A percentile compares a stretch with the other conserved stretches of the same genome.
Conservation (phyloP, 1,140 invertebrate genomes). For the Lethocerus indicus region DNA sequence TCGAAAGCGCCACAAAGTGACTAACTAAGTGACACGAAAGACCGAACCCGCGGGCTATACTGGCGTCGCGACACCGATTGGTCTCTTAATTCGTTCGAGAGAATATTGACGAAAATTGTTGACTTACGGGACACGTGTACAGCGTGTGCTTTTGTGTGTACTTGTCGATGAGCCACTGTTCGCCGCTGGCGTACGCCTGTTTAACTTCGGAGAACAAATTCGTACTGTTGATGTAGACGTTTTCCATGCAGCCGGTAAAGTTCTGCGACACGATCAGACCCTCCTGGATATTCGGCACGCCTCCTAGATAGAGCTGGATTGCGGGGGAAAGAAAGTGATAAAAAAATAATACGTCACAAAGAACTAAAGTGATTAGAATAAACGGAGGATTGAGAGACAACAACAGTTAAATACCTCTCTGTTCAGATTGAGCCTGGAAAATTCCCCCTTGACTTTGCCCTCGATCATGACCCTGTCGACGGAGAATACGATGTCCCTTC, state of each 20-base stretch:
- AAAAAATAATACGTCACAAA: too few species aligned
- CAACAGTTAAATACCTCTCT: slow-evolving; percentile 42
- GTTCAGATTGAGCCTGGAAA: slow-evolving; percentile 77
- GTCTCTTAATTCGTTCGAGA: too few species aligned
- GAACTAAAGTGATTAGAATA: too few species aligned
- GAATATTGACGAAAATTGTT: not conserved
- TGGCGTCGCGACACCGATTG: too few species aligned
- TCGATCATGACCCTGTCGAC: slow-evolving; percentile 82
- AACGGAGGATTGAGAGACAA: not conserved
- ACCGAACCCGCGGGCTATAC: too few species aligned
- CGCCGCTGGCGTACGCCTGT: slow-evolving; percentile 43
- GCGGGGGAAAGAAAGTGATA: too few species aligned
- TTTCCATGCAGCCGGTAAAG: slow-evolving; percentile 92
- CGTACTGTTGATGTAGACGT: slow-evolving; percentile 80
- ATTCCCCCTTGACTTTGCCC: slow-evolving; percentile 76
- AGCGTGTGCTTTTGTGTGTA: slow-evolving; percentile 54
- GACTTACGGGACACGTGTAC: slow-evolving; percentile 55
- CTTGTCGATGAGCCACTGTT: slow-evolving; percentile 34
- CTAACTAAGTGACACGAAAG: too few species aligned
- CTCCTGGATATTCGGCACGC: slow-evolving; percentile 70
- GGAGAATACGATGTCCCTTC: slow-evolving; percentile 68
- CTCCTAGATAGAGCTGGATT: slow-evolving; percentile 72
- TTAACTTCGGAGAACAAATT: slow-evolving; percentile 70
- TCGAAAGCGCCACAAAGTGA: too few species aligned
- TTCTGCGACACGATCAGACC: slow-evolving; percentile 73